Conservation (phyloP, 1,140 invertebrate genomes). For the Hyles euphorbiae region DNA sequence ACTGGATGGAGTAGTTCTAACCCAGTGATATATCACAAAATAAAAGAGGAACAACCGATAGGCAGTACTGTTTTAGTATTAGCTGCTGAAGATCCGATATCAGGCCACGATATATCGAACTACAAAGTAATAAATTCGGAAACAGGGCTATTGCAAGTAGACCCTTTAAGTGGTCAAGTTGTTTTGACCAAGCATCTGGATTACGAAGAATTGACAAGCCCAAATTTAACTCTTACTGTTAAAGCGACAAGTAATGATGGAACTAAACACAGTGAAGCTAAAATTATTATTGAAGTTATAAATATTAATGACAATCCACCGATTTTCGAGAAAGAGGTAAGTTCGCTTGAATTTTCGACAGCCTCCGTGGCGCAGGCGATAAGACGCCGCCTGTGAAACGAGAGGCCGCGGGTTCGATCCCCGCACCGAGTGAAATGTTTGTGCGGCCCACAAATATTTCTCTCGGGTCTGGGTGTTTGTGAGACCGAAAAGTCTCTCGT, state of each 20-base stretch:
- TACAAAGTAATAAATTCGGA: constrained; percentile 76
- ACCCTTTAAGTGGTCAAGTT: constrained; percentile 82
- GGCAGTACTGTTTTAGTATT: constrained; percentile 85
- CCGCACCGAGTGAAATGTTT: too few relatives aligned
- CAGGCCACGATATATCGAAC: constrained; percentile 78
- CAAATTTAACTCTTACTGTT: constrained; percentile 83
- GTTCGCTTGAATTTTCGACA: too few relatives aligned
- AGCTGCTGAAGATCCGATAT: constrained; percentile 84
- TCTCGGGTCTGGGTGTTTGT: too few relatives aligned
- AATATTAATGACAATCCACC: constrained; percentile 90
- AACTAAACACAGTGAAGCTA: constrained; percentile 81
- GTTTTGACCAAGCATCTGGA: constrained; percentile 83
- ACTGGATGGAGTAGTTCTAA: constrained; percentile 80
- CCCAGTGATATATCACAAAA: constrained; percentile 80
- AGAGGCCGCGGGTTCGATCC: too few relatives aligned
- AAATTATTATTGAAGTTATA: constrained; percentile 81
- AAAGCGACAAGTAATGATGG: constrained; percentile 82
- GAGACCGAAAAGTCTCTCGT: too few relatives aligned
- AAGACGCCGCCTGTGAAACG: too few relatives aligned
- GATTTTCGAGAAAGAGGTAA: constrained; percentile 80
- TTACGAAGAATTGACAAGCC: constrained; percentile 81
- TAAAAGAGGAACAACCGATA: constrained; percentile 87
- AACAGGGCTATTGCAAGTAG: constrained; percentile 76
- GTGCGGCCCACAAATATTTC: too few relatives aligned
- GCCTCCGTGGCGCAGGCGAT: too few relatives aligned